Evolutionary conservation across 2,888 invertebrate species (phyloP).

Genomic region (Scaptomyza flava): DNA sequence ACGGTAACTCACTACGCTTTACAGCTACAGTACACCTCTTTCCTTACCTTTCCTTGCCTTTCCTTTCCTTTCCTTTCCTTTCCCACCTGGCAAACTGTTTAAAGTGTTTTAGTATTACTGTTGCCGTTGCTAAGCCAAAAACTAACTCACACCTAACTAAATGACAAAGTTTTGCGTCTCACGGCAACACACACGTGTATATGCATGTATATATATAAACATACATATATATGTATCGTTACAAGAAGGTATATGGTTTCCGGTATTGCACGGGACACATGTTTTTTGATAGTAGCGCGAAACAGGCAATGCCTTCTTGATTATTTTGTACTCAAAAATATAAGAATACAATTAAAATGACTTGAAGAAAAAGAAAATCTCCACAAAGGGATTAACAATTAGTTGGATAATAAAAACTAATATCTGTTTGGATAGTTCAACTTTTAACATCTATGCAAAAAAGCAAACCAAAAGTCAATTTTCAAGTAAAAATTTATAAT

Average conservation of each 20-base stretch:
- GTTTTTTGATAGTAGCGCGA: not conserved
- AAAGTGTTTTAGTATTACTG: conserved; percentile 76
- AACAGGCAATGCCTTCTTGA: too few relatives aligned
- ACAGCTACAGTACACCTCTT: conserved; percentile 1
- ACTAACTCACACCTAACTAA: conserved; percentile 80
- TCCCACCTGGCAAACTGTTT: conserved; percentile 56
- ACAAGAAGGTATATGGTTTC: not conserved
- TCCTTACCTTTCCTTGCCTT: conserved; percentile 2
- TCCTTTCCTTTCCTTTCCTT: conserved; percentile 2
- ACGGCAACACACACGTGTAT: conserved; percentile 22
- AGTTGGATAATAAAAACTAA: too few relatives aligned
- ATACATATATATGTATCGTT: not conserved
- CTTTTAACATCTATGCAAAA: too few relatives aligned
- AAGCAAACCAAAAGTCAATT: not conserved
- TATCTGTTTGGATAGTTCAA: too few relatives aligned
- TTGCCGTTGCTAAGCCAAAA: conserved; percentile 74
- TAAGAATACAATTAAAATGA: too few relatives aligned
- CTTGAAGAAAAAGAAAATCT: too few relatives aligned
- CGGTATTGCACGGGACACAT: conserved; percentile 1
- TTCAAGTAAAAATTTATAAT: not conserved
- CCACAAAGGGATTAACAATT: too few relatives aligned
- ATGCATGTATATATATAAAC: not conserved
- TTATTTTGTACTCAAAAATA: too few relatives aligned
- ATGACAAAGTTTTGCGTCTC: conserved; percentile 72
- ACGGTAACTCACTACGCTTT: conserved; percentile 51